Evolutionary conservation across 2,888 invertebrate genomes (phyloP).

Genomic region (Zootermopsis nevadensis): DNA sequence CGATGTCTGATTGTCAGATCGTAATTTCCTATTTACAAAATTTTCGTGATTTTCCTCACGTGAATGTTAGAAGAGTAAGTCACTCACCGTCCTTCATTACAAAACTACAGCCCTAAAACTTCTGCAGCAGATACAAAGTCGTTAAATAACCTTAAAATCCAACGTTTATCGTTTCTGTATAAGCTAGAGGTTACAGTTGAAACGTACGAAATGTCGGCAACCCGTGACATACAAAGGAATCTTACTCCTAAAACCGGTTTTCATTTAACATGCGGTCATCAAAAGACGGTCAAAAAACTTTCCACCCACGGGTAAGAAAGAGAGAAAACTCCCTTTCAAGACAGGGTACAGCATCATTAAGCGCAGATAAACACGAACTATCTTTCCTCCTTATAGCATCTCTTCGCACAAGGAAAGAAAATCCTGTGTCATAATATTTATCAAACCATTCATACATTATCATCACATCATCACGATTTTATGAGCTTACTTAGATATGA

Average conservation of each 20-base stretch:
- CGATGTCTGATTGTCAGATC: too few relatives aligned
- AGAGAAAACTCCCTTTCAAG: conserved; percentile 12
- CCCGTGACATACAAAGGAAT: conserved; percentile 18
- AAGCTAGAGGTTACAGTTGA: too few relatives aligned
- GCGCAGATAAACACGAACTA: background rate
- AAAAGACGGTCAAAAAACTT: conserved; percentile 9
- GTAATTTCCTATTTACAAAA: too few relatives aligned
- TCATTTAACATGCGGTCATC: conserved; percentile 26
- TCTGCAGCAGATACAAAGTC: too few relatives aligned
- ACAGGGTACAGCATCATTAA: conserved; percentile 12
- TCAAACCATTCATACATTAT: conserved; percentile 39
- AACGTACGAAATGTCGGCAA: background rate
- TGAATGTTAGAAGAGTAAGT: too few relatives aligned
- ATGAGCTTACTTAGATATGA: conserved; percentile 5
- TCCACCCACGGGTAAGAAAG: conserved; percentile 28
- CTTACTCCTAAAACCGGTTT: conserved; percentile 29
- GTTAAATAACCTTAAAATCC: too few relatives aligned
- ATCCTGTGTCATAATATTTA: conserved; percentile 34
- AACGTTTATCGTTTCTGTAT: too few relatives aligned
- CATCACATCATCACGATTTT: conserved; percentile 33
- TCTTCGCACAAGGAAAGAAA: background rate
- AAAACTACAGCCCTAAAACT: too few relatives aligned
- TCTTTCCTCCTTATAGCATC: background rate
- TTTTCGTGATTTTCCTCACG: too few relatives aligned
- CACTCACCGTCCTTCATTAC: too few relatives aligned